Evolutionary conservation across 2,888 invertebrate genomes (phyloP), one percentile per base, ranked within the genome.

Genomic region (Imbricaverruca yamaguchii): DNA sequence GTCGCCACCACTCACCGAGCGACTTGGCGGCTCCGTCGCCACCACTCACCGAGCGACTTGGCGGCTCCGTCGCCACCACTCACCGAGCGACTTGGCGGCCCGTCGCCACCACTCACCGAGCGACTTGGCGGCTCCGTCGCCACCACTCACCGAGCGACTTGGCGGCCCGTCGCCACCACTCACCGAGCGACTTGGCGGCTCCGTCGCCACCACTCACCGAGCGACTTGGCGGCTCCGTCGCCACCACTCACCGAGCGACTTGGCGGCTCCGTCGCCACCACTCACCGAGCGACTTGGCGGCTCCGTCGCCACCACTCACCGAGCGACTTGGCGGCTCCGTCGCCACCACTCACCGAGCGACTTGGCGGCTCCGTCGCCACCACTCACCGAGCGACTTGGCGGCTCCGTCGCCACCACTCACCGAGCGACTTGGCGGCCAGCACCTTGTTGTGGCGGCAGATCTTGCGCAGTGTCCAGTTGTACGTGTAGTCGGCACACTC

Each of bases 401-500:
- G 23, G 39, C 39, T 39, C 39, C 2, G 39, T 39, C 39, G 39
- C 39, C 39, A 39, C 39, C 59, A 88, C 86, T 83, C 85, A 85
- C 84, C 88, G 84, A 84, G 82, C 9, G 84, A 82, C 81, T 83
- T 84, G 65, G 83, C 83, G 23, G 85, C 83, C 80, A 85, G 84
- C 80, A 85, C 84, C 77, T 85, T 85, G 81, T 87, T 86, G 59
- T 84, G 83, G 81, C 84, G 85, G 63, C 89, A 87, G 80, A 90
- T 87, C 55, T 86, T 85, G 83, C 89, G 88, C 80, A 90, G 86
- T 84, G 94, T 93, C 83, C 91, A 88, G 86, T 96, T 95, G 88
- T 97, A 97, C 80, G 97, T 92, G 87, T 96, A 98, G 87, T 98
- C 97, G 83, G 92, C 91, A 87, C 98, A 98, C 85, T 92, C 91